Conservation (phyloP, 1,140 invertebrate species). For the Thrips palmi region DNA sequence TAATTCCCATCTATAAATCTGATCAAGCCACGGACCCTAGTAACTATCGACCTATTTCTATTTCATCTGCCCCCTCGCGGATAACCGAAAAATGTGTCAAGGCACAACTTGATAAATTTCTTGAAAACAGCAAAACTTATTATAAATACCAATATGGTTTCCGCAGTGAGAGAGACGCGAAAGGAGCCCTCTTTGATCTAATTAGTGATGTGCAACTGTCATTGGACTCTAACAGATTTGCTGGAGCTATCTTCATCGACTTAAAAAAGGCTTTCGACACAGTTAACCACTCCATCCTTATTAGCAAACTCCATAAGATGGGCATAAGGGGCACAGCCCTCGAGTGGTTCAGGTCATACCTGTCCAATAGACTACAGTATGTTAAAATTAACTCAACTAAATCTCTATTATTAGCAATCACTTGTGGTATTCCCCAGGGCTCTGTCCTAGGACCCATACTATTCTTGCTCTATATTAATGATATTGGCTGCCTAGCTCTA, state of each 20-base stretch:
- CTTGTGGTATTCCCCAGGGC: slow-evolving; percentile 13
- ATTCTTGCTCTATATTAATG: slow-evolving; percentile 16
- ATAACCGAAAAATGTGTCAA: slow-evolving; percentile 7
- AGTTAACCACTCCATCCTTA: slow-evolving; percentile 4
- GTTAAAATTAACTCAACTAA: slow-evolving; percentile 4
- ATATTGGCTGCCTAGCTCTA: slow-evolving; percentile 7
- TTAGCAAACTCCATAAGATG: slow-evolving; percentile 11
- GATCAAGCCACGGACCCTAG: too few species aligned
- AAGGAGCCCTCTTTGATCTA: slow-evolving; percentile 5
- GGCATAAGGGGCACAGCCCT: slow-evolving; percentile 14
- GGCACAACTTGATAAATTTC: not conserved
- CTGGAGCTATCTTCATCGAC: slow-evolving; percentile 10
- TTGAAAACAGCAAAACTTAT: slow-evolving; percentile 3
- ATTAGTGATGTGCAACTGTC: not conserved
- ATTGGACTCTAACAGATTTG: slow-evolving; percentile 2
- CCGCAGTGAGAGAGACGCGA: slow-evolving; percentile 3
- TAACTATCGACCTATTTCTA: too few species aligned
- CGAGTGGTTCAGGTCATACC: slow-evolving; percentile 13
- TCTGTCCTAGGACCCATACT: slow-evolving; percentile 15
- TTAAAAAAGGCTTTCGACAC: slow-evolving; percentile 11
- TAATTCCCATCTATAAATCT: too few species aligned
- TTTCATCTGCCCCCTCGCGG: not conserved
- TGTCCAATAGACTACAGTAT: slow-evolving; percentile 8
- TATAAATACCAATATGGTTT: slow-evolving; percentile 9
- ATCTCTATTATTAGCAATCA: slow-evolving; percentile 3